A percentile compares a stretch with the other conserved stretches of the same genome.
phyloP scores from a whole-genome alignment of 2,888 invertebrate genomes.

The Hypomecis atomaria region DNA sequence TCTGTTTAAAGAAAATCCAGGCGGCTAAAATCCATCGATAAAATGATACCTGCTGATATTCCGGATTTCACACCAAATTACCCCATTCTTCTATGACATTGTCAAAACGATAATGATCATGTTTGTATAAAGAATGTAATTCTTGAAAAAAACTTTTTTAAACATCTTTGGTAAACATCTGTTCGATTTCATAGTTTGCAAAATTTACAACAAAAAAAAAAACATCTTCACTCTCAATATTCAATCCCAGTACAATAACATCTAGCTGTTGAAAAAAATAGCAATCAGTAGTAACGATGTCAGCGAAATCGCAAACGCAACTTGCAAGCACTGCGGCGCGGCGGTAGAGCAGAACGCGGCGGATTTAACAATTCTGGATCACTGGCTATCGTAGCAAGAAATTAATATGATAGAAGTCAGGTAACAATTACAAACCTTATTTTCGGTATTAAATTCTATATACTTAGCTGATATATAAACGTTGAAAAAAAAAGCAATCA shows the following conservation, averaged over 20 bases:
- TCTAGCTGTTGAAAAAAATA: slow-evolving; percentile 48
- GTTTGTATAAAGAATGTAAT: no score
- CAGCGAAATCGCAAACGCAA: slow-evolving; percentile 80
- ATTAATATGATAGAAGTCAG: no score
- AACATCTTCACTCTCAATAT: slow-evolving; percentile 2
- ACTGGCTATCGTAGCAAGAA: not conserved
- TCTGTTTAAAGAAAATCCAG: no score
- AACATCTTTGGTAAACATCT: no score
- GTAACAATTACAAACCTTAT: not conserved
- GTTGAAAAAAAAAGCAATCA: not conserved
- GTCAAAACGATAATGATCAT: no score
- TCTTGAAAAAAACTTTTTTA: no score
- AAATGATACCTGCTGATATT: no score
- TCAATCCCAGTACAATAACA: slow-evolving; percentile 20
- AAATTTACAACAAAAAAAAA: not conserved
- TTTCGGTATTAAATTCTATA: not conserved
- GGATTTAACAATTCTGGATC: slow-evolving; percentile 38
- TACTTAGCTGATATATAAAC: not conserved
- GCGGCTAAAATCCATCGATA: no score
- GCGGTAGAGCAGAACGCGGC: slow-evolving; percentile 62
- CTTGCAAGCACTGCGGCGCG: slow-evolving; percentile 62
- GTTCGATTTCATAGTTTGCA: no score
- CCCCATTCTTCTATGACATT: no score
- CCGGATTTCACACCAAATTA: no score
- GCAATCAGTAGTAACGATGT: slow-evolving; percentile 70